These are phyloP conservation scores for Lynx canadensis DNA, from an alignment of 2,113 vertebrate species.

Conservation along the genomic window DNA sequence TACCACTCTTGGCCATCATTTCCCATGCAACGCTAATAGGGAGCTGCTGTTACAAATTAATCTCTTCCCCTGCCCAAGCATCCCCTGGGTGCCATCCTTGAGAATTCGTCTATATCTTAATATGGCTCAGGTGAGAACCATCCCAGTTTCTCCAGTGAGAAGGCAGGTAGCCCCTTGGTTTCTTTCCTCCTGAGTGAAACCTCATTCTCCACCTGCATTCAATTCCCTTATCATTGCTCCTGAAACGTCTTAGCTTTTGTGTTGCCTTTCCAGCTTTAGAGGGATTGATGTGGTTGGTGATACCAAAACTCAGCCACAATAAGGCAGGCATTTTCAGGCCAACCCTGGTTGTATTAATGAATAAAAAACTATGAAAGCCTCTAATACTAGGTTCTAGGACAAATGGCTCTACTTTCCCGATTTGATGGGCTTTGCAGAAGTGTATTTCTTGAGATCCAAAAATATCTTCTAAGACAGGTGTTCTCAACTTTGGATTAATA, in stretches of 20 bases:
- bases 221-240: background rate
- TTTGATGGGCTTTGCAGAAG: conserved; percentile 7
- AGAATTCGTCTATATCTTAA: background rate
- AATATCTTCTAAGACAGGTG: background rate
- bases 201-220: background rate
- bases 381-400: background rate
- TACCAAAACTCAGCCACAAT: background rate
- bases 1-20: background rate
- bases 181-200: background rate
- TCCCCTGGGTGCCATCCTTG: background rate
- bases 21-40: background rate
- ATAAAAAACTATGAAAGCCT: background rate
- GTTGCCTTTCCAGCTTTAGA: background rate
- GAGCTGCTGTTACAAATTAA: background rate
- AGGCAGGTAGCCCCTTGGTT: background rate
- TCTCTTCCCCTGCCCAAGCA: background rate
- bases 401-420: background rate
- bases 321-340: background rate
- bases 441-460: background rate
- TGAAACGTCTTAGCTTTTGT: background rate
- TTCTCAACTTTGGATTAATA: background rate
- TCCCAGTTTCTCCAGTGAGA: background rate
- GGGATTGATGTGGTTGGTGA: background rate
- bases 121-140: background rate
- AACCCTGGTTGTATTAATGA: background rate